Conservation (phyloP, 2,797 vertebrate species). For the Chaetodon trifasciatus region DNA sequence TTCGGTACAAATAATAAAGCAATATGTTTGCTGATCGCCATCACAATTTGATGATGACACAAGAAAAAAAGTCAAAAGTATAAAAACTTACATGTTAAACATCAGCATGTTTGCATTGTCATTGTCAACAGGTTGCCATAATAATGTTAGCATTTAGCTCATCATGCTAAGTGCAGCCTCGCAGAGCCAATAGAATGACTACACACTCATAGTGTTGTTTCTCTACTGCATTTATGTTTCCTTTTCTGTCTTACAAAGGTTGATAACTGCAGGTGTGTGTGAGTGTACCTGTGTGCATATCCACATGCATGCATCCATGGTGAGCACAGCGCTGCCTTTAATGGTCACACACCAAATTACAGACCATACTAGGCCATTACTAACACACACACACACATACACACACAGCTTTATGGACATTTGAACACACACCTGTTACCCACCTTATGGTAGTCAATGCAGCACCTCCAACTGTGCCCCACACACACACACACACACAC, state of each 20-base stretch:
- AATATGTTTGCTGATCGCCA: not conserved
- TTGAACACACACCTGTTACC: constrained; percentile 69
- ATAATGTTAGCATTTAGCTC: not conserved
- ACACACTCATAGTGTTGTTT: constrained; percentile 15
- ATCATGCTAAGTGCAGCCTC: not conserved
- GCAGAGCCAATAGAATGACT: not conserved
- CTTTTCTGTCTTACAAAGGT: constrained; percentile 28
- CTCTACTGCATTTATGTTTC: constrained; percentile 22
- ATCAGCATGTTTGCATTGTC: not conserved
- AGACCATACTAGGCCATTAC: constrained; percentile 54
- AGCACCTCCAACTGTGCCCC: constrained; percentile 24
- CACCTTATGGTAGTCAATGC: constrained; percentile 47
- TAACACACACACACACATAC: constrained; percentile 27
- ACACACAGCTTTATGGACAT: constrained; percentile 51
- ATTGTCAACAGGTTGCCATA: not conserved
- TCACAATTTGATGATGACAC: not conserved
- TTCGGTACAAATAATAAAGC: not conserved
- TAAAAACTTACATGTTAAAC: not conserved
- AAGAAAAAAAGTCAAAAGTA: no score
- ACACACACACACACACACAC: constrained; percentile 16
- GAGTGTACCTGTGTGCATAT: constrained; percentile 13
- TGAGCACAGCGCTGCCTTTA: constrained; percentile 50
- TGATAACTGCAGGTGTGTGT: constrained; percentile 36
- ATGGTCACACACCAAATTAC: constrained; percentile 72
- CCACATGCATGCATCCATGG: constrained; percentile 35